A percentile compares a stretch with the other conserved stretches of the same genome.
phyloP scores from a whole-genome alignment of 2,113 vertebrate genomes.

The Turdus rufiventris region DNA sequence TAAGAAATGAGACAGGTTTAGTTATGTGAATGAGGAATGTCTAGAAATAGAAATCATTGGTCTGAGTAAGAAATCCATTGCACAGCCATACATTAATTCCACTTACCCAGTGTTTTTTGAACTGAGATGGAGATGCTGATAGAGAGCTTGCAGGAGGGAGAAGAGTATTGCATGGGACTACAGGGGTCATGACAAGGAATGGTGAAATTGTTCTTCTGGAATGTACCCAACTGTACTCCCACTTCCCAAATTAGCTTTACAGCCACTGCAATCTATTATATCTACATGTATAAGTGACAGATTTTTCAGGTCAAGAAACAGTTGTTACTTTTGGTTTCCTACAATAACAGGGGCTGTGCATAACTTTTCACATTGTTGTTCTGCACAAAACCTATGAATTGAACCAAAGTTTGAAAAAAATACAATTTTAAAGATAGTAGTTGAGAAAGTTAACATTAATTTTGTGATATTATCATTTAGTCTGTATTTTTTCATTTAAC shows the following conservation, averaged over 20 bases:
- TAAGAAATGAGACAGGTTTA: background rate
- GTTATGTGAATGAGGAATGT: background rate
- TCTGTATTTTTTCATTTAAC: background rate
- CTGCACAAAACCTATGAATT: background rate
- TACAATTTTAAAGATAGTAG: background rate
- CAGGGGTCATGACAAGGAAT: background rate
- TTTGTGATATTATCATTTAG: background rate
- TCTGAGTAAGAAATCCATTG: background rate
- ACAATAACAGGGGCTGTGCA: background rate
- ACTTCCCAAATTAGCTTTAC: background rate
- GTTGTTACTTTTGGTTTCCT: background rate
- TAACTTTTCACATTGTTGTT: background rate
- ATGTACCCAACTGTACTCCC: background rate
- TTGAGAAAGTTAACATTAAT: background rate
- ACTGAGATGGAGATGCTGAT: background rate
- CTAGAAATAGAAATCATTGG: background rate
- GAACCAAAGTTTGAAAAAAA: background rate
- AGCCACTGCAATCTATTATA: background rate
- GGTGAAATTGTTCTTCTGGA: background rate
- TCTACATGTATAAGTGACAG: background rate
- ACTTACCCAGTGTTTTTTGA: background rate
- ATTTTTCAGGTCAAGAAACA: background rate
- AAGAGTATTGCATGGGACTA: background rate
- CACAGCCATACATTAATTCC: background rate
- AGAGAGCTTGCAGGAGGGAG: background rate